Conservation (phyloP, 1,140 invertebrate species). For the Drosophila subobscura region DNA sequence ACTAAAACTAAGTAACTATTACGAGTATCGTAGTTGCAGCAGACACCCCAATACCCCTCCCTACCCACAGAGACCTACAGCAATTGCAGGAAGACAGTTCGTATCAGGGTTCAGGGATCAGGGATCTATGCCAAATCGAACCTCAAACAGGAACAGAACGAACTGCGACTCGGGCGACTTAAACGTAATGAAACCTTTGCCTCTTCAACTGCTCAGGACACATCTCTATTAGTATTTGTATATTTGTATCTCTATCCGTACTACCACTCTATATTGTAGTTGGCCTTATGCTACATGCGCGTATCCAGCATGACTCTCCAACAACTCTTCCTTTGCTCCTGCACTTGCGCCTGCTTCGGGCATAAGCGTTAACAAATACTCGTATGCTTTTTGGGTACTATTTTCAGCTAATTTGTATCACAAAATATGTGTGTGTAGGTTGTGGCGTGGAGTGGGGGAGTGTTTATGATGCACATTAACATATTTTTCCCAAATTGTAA, state of each 20-base stretch:
- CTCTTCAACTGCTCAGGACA: conserved; percentile 25
- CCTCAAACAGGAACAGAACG: conserved; percentile 31
- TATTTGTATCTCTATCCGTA: not conserved
- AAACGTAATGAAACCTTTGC: conserved; percentile 74
- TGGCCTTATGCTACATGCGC: too few species aligned
- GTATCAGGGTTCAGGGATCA: conserved; percentile 18
- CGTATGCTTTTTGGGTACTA: conserved; percentile 11
- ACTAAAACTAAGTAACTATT: conserved; percentile 64
- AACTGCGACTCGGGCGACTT: conserved; percentile 45
- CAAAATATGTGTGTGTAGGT: conserved; percentile 32
- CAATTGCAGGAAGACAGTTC: conserved; percentile 32
- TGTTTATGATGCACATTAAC: conserved; percentile 19
- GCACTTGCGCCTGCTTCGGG: too few species aligned
- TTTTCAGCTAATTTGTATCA: conserved; percentile 39
- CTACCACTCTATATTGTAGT: too few species aligned
- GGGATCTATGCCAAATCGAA: conserved; percentile 26
- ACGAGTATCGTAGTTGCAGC: not conserved
- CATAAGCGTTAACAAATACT: conserved; percentile 47
- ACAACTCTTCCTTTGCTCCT: too few species aligned
- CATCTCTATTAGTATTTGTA: conserved; percentile 1
- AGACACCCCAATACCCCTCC: conserved; percentile 10
- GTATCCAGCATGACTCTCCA: too few species aligned
- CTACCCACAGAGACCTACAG: conserved; percentile 7
- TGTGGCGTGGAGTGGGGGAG: conserved; percentile 9
- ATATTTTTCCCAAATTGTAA: conserved; percentile 32